These are phyloP conservation scores for Aldabrachelys gigantea DNA, from an alignment of 2,113 vertebrate species.

Conservation along the genomic window DNA sequence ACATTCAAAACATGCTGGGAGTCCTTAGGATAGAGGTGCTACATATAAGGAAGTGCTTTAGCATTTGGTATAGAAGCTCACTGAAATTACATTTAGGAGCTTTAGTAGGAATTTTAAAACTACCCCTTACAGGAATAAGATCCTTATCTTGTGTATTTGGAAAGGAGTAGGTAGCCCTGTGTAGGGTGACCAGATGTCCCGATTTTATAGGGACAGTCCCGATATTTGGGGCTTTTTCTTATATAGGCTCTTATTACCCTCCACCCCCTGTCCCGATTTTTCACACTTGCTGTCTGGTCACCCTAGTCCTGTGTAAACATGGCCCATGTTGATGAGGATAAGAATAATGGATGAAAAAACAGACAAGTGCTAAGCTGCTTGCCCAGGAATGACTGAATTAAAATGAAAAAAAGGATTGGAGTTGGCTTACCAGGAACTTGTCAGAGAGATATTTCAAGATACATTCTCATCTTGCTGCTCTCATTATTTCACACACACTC, in stretches of 20 bases:
- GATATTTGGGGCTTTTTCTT: no score
- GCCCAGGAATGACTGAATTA: background rate
- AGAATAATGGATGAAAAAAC: conserved; percentile 61
- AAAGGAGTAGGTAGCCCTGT: background rate
- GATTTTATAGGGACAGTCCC: no score
- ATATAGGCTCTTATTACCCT: no score
- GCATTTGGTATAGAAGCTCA: background rate
- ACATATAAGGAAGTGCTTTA: background rate
- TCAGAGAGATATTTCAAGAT: background rate
- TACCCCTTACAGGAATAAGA: background rate
- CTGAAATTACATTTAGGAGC: background rate
- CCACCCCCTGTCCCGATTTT: no score
- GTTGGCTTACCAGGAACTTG: background rate
- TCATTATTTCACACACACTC: background rate
- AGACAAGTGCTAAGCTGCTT: conserved; percentile 51
- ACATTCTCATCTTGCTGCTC: background rate
- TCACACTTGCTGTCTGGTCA: no score
- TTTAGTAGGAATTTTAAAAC: rapidly evolving
- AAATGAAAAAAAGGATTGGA: conserved; percentile 48
- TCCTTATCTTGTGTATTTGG: background rate
- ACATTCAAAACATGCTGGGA: background rate
- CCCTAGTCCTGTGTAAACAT: conserved; percentile 10
- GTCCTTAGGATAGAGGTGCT: background rate
- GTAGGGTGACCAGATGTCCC: background rate
- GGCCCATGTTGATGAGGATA: conserved; percentile 19